Evolutionary conservation across 37 sponge, comb jelly and placozoan species (phyloP), one percentile per base, ranked within the genome.

Genomic region (Diacarnus erythraeanus): DNA sequence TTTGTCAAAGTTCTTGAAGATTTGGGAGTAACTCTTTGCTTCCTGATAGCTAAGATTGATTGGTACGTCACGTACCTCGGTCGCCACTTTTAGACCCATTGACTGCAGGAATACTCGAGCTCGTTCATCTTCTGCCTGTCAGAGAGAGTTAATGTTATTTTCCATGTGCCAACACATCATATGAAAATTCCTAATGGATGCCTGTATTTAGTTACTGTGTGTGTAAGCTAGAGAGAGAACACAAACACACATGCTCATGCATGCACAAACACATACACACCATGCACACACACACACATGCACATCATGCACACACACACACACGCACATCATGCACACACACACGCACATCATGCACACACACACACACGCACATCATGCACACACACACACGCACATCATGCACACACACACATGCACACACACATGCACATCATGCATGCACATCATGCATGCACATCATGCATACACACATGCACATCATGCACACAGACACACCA

Each of bases 21-120:
- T 84, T 57, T 89, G 79, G 39, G 59, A 37, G 79, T 86, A 94
- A 38, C 79, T 64, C 44, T 87, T 81, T 29, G 95, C 89, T 40
- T 97, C 97, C 33, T 82, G 78, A 64, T 89, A 88, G 77, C 69
- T 78, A 59, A 95, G 80, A 57, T 74, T 84, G 80, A 95, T 95
- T 69, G 86, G 86, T 0, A 84, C 83, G 36, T 89, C 81, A 1
- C 80, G 47, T 12, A 86, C 71, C 20, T 97, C 95, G 9, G 59
- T 43, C 1, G 84, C 56, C 43, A 71, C 91, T 80, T 85, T 78
- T 76, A 59, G 69, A 17, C 95, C 95, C 95, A 97, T 94, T n/a
- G 86, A 85, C 64, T 92, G 71, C 59, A 92, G 80, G 59, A 86
- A 92, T 38, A 44, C 43, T 33, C 36, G 59, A 0, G 93, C 97